Percentiles rank a stretch among this genome's conserved stretches.
Evolutionary conservation across 2,888 invertebrate species (phyloP).

Genomic region (Yponomeuta sedellus): DNA sequence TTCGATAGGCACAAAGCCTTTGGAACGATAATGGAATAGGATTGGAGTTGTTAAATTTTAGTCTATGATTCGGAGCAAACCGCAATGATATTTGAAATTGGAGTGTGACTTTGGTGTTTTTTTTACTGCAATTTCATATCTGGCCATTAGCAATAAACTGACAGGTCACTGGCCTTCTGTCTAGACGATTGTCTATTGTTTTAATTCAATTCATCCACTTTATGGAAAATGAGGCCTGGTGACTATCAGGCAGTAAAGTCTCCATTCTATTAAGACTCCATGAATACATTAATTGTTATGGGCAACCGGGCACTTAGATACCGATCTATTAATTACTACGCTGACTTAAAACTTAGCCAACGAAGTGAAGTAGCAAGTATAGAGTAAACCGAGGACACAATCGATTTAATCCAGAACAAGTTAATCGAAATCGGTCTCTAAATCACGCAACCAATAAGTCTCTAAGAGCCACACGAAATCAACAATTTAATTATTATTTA

Average conservation of each 20-base stretch:
- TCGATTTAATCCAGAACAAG: not conserved
- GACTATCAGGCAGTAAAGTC: not conserved
- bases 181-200: not conserved
- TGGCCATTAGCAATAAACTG: not conserved
- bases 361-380: not conserved
- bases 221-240: no score
- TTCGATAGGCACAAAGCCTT: slow-evolving; percentile 12
- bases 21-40: slow-evolving; percentile 3
- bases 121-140: not conserved
- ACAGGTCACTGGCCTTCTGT: not conserved
- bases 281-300: not conserved
- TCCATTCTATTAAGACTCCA: not conserved
- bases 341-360: slow-evolving; percentile 14
- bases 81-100: not conserved
- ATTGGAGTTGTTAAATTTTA: not conserved
- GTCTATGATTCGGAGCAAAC: not conserved
- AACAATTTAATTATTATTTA: slow-evolving; percentile 17
- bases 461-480: slow-evolving; percentile 1
- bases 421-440: not conserved
- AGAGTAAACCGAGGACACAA: not conserved
- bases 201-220: not conserved
- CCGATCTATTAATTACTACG: not conserved
- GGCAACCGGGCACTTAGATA: not conserved
- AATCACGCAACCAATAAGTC: not conserved
- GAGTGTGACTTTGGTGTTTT: not conserved